Base-by-base conservation (phyloP, 2,797 vertebrate species). In the Darevskia nairensis region DNA sequence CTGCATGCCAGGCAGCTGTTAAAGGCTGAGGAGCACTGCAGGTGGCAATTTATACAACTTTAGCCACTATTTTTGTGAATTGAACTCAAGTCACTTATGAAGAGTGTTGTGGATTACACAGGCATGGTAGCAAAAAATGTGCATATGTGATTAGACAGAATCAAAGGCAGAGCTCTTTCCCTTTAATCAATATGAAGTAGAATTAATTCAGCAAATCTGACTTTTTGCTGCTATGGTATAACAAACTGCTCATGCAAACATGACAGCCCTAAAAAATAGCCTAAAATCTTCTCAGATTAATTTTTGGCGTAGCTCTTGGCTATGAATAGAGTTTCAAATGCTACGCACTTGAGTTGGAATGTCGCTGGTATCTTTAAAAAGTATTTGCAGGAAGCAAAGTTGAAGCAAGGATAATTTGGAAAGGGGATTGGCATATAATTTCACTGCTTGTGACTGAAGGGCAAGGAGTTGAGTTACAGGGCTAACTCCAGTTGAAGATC, bases 361-460 rank as follows among this genome's bases (percentile, higher is more conserved):
- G 27, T 39, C 41, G 3, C 41, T 32, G 9, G 7, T 21, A 69
- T 69, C n/a, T 35, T 69, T 21, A 41, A 35, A 10, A 72, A 71
- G 17, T 19, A 8, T 39, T 86, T 35, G 29, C 25, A 86, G 32
- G 77, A 80, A 72, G 68, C 23, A 41, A 72, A 29, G n/a, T 59
- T 27, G 78, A 29, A 39, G 64, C 32, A 71, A 86, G 15, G 32
- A 59, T 32, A 86, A 78, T 17, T 86, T 80, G 61, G 59, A 66
- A 72, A 86, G 72, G 46, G 23, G 13, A 32, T 39, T 69, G n/a
- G 46, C 66, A 35, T 21, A 71, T 39, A 86, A 86, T 80, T 80
- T 80, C 46, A 69, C 41, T 79, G 71, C n/a, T 64, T 85, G 85
- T 80, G 76, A 55, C 29, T 80, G n/a, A 80, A 86, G 66, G 66